phyloP scores from a whole-genome alignment of 1,140 invertebrate genomes.

The Ceratina calcarata region DNA sequence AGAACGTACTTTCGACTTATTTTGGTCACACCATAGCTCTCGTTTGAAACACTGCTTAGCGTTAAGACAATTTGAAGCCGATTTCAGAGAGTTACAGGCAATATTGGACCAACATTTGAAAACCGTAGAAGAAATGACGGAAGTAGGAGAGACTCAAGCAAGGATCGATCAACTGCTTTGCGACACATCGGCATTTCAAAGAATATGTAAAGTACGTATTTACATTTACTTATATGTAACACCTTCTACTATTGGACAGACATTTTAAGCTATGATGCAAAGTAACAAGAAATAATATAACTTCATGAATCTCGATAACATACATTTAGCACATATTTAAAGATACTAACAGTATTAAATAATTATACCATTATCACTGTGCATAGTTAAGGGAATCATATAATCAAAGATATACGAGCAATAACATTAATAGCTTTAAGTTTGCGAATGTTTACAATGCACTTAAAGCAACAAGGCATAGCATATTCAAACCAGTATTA shows the following conservation, averaged over 20 bases:
- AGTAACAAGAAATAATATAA: conserved; percentile 17
- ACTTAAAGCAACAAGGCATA: conserved; percentile 53
- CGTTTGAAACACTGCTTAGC: conserved; percentile 93
- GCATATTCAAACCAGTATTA: conserved; percentile 60
- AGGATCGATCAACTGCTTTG: conserved; percentile 88
- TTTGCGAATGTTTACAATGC: conserved; percentile 58
- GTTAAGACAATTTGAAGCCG: conserved; percentile 93
- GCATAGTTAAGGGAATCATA: conserved; percentile 25
- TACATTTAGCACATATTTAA: conserved; percentile 8
- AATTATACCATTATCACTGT: conserved; percentile 16
- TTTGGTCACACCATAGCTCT: conserved; percentile 94
- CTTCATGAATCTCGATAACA: conserved; percentile 5
- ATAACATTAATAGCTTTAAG: conserved; percentile 30
- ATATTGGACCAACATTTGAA: conserved; percentile 87
- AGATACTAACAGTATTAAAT: neutral
- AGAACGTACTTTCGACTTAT: conserved; percentile 94
- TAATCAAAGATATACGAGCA: conserved; percentile 11
- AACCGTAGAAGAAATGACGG: conserved; percentile 89
- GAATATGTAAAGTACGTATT: conserved; percentile 85
- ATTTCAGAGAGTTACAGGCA: conserved; percentile 90
- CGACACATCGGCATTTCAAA: conserved; percentile 89
- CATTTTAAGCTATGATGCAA: conserved; percentile 1
- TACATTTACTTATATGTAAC: conserved; percentile 4
- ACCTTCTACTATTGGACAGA: conserved; percentile 3
- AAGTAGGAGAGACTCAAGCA: conserved; percentile 91